Percentiles rank a stretch among this genome's conserved stretches.
Evolutionary conservation across 2,888 invertebrate genomes (phyloP).

Genomic region (Drosophila villosipedis): DNA sequence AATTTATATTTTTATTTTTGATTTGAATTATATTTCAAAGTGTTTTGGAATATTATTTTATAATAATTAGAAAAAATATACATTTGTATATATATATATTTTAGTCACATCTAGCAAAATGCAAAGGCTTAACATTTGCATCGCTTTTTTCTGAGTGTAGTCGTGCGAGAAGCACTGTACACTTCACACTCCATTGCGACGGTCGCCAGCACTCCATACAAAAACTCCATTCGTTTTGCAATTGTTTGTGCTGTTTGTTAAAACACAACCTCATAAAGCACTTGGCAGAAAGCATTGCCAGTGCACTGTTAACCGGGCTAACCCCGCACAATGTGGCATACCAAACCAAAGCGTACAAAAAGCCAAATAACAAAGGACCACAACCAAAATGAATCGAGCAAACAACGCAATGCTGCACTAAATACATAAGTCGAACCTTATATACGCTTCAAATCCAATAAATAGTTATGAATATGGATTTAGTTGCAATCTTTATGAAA

Average conservation of each 20-base stretch:
- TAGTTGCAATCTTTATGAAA: background rate
- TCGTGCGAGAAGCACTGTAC: conserved; percentile 21
- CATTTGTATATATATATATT: background rate
- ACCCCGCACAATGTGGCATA: conserved; percentile 17
- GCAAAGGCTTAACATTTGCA: background rate
- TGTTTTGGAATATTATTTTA: background rate
- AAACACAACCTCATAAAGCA: conserved; percentile 68
- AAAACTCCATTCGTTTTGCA: conserved; percentile 64
- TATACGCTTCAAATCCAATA: conserved; percentile 18
- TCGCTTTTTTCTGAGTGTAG: conserved; percentile 6
- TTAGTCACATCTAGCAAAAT: background rate
- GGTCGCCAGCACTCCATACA: conserved; percentile 59
- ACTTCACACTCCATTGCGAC: conserved; percentile 48
- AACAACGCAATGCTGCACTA: conserved; percentile 20
- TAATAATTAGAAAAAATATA: background rate
- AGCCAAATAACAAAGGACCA: conserved; percentile 38
- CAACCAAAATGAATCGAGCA: conserved; percentile 49
- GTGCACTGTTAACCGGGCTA: conserved; percentile 26
- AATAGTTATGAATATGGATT: background rate
- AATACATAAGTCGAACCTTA: conserved; percentile 4
- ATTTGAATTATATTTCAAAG: background rate
- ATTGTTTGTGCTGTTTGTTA: conserved; percentile 71
- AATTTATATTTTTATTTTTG: background rate
- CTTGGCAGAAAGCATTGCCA: conserved; percentile 40
- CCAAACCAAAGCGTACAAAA: conserved; percentile 38